Conservation (phyloP, 2,797 vertebrate species). For the Myripristis jacobus region DNA sequence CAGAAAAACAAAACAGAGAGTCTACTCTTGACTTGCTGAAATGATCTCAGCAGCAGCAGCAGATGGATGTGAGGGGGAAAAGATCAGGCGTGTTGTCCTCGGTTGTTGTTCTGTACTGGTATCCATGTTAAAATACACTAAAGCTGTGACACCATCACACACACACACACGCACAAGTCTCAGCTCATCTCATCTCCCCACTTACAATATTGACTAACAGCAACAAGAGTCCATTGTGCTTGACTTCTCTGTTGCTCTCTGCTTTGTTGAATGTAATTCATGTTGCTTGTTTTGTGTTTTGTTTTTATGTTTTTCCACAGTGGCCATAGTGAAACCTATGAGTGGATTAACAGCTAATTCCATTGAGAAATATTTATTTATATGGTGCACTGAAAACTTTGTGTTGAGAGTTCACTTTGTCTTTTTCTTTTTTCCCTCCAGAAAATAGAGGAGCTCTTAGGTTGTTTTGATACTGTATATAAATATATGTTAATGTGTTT, state of each 20-base stretch:
- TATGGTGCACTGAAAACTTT: constrained; percentile 58
- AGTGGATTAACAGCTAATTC: not conserved
- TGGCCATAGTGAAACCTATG: constrained; percentile 31
- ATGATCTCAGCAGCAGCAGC: too few species aligned
- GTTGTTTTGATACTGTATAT: constrained; percentile 56
- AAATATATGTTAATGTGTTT: constrained; percentile 29
- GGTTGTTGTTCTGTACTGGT: too few species aligned
- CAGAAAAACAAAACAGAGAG: too few species aligned
- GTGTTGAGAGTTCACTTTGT: constrained; percentile 19
- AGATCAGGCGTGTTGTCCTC: too few species aligned
- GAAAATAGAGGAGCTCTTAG: constrained; percentile 16
- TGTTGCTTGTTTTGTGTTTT: not conserved
- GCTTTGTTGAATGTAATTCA: constrained; percentile 3
- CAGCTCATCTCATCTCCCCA: not conserved
- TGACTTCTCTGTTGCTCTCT: not conserved
- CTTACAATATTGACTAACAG: too few species aligned
- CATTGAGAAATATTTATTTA: constrained; percentile 57
- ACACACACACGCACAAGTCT: too few species aligned
- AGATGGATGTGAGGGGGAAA: too few species aligned
- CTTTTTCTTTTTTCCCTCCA: constrained; percentile 7
- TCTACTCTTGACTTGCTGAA: too few species aligned
- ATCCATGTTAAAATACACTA: too few species aligned
- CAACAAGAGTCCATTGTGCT: too few species aligned
- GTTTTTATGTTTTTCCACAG: not conserved
- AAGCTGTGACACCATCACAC: too few species aligned